Evolutionary conservation across 1,140 invertebrate genomes (phyloP), one percentile per base, ranked within the genome.

Genomic region (Phortica variegata): DNA sequence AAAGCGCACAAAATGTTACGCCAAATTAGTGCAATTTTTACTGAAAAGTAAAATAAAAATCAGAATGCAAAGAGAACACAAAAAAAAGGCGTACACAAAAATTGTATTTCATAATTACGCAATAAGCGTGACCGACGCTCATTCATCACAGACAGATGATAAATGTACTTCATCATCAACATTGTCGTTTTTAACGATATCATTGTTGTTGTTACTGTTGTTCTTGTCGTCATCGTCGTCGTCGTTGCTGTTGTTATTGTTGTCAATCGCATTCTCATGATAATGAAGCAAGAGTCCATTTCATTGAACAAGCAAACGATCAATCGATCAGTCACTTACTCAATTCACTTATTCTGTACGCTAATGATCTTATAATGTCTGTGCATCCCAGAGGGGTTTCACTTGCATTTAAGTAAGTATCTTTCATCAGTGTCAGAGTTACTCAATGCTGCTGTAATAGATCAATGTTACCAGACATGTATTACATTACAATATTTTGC

Each of bases 41-140:
- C 36, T 42, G 26, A 36, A 34, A 17, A 31, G 4, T 18, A 6
- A 33, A 32, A 34, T 52, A 37, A 18, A 43, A 47, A 44, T 31
- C 31, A 29, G 43, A 36, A 43, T 52, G 51, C 48, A 55, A 52
- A 55, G 56, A 49, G 68, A 68, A 68, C 57, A 68, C 68, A 68
- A 68, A 62, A 68, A 68, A 26, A 10, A 26, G 23, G 23, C 23
- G 23, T 26, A 26, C 10, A 26, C 10, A 26, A 26, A 26, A 26
- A 26, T 26, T 26, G 23, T 10, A 26, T 68, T 68, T 68, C 63
- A 68, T 68, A 68, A 68, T 68, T 63, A 56, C 52, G 66, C 60
- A 68, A 58, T 54, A 68, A 68, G 63, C 63, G 63, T 68, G 63
- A 63, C 63, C 63, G n/a, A 68, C 57, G 68, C 60, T 49, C 50